Evolutionary conservation across 2,888 invertebrate genomes (phyloP).

Genomic region (Coecobrya sp.): DNA sequence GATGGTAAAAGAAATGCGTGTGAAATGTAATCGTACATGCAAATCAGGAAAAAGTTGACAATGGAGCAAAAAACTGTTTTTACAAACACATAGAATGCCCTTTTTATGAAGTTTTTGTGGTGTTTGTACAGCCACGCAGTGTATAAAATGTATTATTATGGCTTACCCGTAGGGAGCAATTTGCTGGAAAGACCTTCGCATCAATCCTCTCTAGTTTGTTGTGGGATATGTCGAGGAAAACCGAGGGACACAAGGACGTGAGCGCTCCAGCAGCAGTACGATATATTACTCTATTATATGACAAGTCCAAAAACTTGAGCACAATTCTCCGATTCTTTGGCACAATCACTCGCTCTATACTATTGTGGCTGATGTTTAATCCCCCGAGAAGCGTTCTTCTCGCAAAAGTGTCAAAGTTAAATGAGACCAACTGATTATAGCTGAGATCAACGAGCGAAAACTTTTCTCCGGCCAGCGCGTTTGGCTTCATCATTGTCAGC

Average conservation of each 20-base stretch:
- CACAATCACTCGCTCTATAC: slow-evolving; percentile 92
- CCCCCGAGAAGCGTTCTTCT: slow-evolving; percentile 93
- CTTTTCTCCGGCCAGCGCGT: slow-evolving; percentile 91
- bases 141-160: no score
- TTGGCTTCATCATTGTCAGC: slow-evolving; percentile 91
- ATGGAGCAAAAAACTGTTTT: not conserved
- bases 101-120: not conserved
- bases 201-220: slow-evolving; percentile 93
- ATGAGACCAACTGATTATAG: slow-evolving; percentile 90
- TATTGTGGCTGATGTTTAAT: slow-evolving; percentile 93
- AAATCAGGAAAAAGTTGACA: not conserved
- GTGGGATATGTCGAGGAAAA: slow-evolving; percentile 93
- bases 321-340: slow-evolving; percentile 91
- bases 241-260: slow-evolving; percentile 87
- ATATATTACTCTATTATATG: slow-evolving; percentile 90
- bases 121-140: no score
- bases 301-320: slow-evolving; percentile 90
- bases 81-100: not conserved
- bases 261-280: slow-evolving; percentile 78
- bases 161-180: slow-evolving; percentile 86
- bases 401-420: slow-evolving; percentile 92
- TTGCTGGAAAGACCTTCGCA: slow-evolving; percentile 83
- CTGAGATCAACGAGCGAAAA: slow-evolving; percentile 85
- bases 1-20: not conserved
- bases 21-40: slow-evolving; percentile 26